phyloP scores from a whole-genome alignment of 2,797 vertebrate species.

The Rhincodon typus region DNA sequence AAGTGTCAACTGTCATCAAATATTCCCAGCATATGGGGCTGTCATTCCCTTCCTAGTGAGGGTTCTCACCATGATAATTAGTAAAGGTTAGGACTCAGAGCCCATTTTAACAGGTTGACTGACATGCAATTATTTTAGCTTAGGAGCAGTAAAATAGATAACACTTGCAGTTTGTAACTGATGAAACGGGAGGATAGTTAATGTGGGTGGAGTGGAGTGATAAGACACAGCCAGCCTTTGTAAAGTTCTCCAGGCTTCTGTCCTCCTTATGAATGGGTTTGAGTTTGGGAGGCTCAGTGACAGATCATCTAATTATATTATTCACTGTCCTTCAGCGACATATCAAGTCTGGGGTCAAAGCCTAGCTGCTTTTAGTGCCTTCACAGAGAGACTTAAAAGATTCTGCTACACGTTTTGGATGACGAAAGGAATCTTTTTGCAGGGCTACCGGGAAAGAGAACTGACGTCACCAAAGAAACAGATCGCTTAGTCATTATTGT shows the following conservation, averaged over 20 bases:
- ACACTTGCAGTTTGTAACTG: constrained; percentile 7
- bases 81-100: constrained; percentile 22
- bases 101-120: constrained; percentile 31
- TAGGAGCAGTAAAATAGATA: constrained; percentile 33
- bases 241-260: neutral
- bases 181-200: neutral
- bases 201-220: neutral
- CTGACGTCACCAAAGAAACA: neutral
- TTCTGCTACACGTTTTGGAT: neutral
- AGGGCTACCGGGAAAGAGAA: no score
- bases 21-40: constrained; percentile 34
- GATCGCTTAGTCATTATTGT: neutral
- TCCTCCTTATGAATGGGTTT: neutral
- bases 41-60: constrained; percentile 22
- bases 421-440: neutral
- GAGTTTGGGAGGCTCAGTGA: neutral
- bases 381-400: neutral
- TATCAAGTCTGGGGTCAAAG: neutral
- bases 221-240: neutral
- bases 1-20: constrained; percentile 3
- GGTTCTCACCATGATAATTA: constrained; percentile 26
- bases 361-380: neutral
- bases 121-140: constrained; percentile 32
- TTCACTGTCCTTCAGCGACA: no score
- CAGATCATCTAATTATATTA: neutral